Percentiles rank a stretch among this genome's conserved stretches.
Evolutionary conservation across 64 coral and sea anemone species (phyloP).

Genomic region (Dendrophyllia cribrosa): DNA sequence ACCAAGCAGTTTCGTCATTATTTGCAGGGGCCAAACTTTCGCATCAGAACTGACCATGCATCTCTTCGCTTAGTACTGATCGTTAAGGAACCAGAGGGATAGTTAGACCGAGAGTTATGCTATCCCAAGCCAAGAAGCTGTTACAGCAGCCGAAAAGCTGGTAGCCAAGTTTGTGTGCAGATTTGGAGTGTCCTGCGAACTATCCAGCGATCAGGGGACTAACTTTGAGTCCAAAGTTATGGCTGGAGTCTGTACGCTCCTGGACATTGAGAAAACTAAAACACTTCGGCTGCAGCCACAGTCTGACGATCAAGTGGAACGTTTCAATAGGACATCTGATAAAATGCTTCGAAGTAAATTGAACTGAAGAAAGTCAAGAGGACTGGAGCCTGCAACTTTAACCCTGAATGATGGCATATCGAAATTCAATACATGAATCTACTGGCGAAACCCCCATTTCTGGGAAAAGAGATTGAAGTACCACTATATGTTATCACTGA

Average conservation of each 20-base stretch:
- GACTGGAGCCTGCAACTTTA: too few relatives aligned
- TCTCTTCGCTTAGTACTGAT: too few relatives aligned
- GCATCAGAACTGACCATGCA: not conserved
- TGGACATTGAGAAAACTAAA: too few relatives aligned
- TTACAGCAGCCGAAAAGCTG: slow-evolving; percentile 66
- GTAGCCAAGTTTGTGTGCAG: slow-evolving; percentile 47
- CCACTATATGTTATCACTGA: slow-evolving; percentile 57
- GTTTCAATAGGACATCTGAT: slow-evolving; percentile 46
- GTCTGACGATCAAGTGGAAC: not conserved
- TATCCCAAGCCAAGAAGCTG: slow-evolving; percentile 52
- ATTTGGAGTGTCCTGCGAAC: slow-evolving; percentile 58
- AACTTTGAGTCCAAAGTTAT: too few relatives aligned
- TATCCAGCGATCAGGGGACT: not conserved
- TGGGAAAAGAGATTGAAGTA: slow-evolving; percentile 33
- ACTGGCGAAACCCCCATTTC: slow-evolving; percentile 36
- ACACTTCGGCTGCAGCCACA: too few relatives aligned
- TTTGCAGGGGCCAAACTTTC: not conserved
- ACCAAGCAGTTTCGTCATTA: not conserved
- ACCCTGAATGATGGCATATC: slow-evolving; percentile 57
- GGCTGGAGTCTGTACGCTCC: too few relatives aligned
- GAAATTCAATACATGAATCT: slow-evolving; percentile 45
- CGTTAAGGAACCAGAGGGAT: too few relatives aligned
- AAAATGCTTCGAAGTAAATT: slow-evolving; percentile 54
- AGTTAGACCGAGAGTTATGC: slow-evolving; percentile 60
- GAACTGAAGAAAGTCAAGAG: too few relatives aligned